Evolutionary conservation across 2,888 invertebrate species (phyloP).

Genomic region (Ormyrus pomaceus): DNA sequence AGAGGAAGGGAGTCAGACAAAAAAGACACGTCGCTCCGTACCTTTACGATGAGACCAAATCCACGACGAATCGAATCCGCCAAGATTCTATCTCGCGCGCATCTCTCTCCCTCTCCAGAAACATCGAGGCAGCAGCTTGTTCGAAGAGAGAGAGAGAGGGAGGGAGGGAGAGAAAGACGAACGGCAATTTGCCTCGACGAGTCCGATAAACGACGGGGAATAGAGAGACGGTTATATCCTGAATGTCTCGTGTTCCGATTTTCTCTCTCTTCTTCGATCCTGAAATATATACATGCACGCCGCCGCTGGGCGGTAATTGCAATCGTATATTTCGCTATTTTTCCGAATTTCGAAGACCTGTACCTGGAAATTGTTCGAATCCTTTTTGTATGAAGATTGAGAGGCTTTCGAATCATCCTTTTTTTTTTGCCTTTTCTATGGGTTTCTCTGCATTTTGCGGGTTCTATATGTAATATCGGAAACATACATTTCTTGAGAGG

Average conservation of each 20-base stretch:
- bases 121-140: slow-evolving; percentile 24
- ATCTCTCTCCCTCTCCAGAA: slow-evolving; percentile 5
- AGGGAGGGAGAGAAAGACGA: slow-evolving; percentile 31
- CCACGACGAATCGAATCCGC: slow-evolving; percentile 37
- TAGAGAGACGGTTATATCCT: slow-evolving; percentile 39
- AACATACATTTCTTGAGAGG: too few relatives aligned
- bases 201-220: slow-evolving; percentile 51
- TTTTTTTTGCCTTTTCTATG: not conserved
- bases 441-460: too few relatives aligned
- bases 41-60: slow-evolving; percentile 30
- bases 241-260: slow-evolving; percentile 20
- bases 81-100: slow-evolving; percentile 19
- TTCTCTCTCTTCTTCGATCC: not conserved
- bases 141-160: not conserved
- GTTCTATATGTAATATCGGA: too few relatives aligned
- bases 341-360: not conserved
- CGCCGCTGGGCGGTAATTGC: not conserved
- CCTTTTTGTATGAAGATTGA: not conserved
- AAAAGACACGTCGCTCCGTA: slow-evolving; percentile 21
- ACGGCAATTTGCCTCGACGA: slow-evolving; percentile 56
- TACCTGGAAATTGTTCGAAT: not conserved
- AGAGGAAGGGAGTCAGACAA: not conserved
- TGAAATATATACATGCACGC: not conserved
- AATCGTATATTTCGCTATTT: slow-evolving; percentile 27
- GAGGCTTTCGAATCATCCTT: not conserved